phyloP scores from a whole-genome alignment of 2,113 vertebrate species.

The Rhinolophus ferrumequinum region DNA sequence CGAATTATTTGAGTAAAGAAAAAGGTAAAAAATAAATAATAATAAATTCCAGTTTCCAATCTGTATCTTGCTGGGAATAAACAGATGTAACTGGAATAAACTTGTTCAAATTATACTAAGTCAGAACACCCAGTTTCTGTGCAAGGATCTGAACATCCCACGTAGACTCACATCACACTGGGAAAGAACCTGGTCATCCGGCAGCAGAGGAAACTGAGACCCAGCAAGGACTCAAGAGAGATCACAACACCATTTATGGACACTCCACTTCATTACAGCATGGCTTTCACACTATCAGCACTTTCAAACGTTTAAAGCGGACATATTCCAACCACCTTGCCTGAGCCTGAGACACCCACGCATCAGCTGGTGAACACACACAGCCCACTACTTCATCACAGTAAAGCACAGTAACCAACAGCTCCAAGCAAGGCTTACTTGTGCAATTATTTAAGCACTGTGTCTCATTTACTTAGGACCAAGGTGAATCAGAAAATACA shows the following conservation, averaged over 20 bases:
- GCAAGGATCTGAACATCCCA: background rate
- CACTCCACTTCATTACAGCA: background rate
- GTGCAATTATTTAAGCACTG: background rate
- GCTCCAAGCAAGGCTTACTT: background rate
- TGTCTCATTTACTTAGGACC: background rate
- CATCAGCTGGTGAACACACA: background rate
- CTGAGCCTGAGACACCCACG: background rate
- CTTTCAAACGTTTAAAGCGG: background rate
- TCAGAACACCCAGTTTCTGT: background rate
- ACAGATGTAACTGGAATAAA: background rate
- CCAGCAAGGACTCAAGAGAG: background rate
- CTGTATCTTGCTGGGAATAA: background rate
- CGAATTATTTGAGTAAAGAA: background rate
- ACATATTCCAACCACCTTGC: background rate
- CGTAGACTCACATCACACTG: background rate
- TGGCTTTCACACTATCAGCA: background rate
- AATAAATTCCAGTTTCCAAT: background rate
- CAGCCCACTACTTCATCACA: background rate
- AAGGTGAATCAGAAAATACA: no score
- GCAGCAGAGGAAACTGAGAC: background rate
- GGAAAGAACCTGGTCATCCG: background rate
- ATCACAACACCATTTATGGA: accelerated
- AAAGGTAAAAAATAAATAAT: background rate
- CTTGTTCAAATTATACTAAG: background rate
- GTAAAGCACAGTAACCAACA: background rate